A percentile compares a stretch with the other conserved stretches of the same genome.
These are phyloP conservation scores for Erynnis tages DNA, from an alignment of 2,888 invertebrate genomes.

Conservation along the genomic window DNA sequence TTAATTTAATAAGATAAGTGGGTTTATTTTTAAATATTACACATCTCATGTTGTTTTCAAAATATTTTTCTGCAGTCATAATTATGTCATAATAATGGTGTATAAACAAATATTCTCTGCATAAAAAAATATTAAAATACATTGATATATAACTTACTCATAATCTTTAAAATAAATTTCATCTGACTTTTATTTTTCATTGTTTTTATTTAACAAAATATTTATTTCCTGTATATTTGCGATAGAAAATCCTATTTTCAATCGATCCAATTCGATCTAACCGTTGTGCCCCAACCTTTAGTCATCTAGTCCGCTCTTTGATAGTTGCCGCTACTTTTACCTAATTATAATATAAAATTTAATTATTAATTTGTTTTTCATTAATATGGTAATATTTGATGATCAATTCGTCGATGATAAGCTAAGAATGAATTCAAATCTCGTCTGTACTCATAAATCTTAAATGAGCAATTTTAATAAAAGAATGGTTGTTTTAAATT, in stretches of 20 bases:
- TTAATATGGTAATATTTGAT: constrained; percentile 55
- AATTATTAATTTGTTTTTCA: constrained; percentile 48
- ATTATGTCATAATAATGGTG: no score
- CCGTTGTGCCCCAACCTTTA: neutral
- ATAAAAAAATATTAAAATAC: no score
- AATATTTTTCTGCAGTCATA: no score
- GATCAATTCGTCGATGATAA: constrained; percentile 41
- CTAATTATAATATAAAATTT: constrained; percentile 54
- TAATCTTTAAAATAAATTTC: no score
- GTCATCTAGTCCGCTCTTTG: constrained; percentile 38
- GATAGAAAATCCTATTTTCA: neutral
- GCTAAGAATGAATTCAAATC: constrained; percentile 1
- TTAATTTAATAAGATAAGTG: no score
- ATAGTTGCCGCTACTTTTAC: constrained; percentile 56
- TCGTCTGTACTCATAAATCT: constrained; percentile 18
- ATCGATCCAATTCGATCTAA: neutral
- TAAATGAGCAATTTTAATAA: constrained; percentile 3
- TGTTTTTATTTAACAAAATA: no score
- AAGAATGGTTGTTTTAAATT: constrained; percentile 8
- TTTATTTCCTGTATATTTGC: no score
- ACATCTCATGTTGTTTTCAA: no score
- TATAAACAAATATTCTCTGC: no score
- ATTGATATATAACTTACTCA: no score
- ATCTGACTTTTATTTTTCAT: no score
- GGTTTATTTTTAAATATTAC: no score